These are phyloP conservation scores for Chydorus sphaericus DNA, from an alignment of 2,888 invertebrate genomes.

Conservation along the genomic window DNA sequence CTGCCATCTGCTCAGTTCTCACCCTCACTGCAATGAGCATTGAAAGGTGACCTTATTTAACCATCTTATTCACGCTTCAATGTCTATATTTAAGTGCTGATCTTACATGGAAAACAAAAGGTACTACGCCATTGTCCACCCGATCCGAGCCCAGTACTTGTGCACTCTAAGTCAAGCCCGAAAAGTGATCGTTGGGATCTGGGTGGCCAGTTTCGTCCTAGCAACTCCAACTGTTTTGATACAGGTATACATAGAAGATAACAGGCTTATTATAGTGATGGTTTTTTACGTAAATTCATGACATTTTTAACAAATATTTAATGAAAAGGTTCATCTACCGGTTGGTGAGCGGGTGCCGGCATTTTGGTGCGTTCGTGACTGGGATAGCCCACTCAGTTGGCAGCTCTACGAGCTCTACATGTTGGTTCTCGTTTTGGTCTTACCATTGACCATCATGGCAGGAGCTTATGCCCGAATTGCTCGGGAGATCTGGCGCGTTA, in stretches of 20 bases:
- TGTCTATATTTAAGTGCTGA: too few relatives aligned
- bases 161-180: constrained; percentile 50
- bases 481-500: constrained; percentile 46
- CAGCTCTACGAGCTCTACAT: constrained; percentile 45
- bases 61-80: too few relatives aligned
- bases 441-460: constrained; percentile 47
- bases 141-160: constrained; percentile 49
- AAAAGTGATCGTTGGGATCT: constrained; percentile 42
- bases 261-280: not conserved
- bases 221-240: constrained; percentile 44
- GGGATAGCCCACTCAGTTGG: constrained; percentile 34
- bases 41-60: constrained; percentile 40
- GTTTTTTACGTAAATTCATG: too few relatives aligned
- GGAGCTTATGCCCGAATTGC: constrained; percentile 48
- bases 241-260: constrained; percentile 33
- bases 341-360: constrained; percentile 32
- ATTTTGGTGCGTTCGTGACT: constrained; percentile 44
- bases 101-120: too few relatives aligned
- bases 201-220: constrained; percentile 42
- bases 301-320: not conserved
- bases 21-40: constrained; percentile 56
- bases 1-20: constrained; percentile 52
- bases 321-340: constrained; percentile 30
- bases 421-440: constrained; percentile 42
- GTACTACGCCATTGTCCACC: constrained; percentile 55